Evolutionary conservation across 2,888 invertebrate species (phyloP).

Genomic region (Diaprepes abbreviatus): DNA sequence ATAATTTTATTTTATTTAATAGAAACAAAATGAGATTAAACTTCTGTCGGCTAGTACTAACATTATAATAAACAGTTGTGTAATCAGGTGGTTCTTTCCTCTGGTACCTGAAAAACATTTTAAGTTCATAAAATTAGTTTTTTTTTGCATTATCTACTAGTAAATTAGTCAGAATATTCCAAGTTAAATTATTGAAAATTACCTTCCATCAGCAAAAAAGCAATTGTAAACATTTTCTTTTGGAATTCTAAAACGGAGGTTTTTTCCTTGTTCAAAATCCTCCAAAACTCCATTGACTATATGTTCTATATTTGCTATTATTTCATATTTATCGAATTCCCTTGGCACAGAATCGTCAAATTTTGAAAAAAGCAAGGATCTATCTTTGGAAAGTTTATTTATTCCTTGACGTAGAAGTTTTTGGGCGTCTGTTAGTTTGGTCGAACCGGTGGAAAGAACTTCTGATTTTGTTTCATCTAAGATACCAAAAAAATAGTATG

Average conservation of each 20-base stretch:
- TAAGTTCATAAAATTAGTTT: slow-evolving; percentile 59
- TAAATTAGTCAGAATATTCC: too few relatives aligned
- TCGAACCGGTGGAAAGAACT: slow-evolving; percentile 45
- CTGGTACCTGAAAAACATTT: slow-evolving; percentile 53
- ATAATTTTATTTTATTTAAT: slow-evolving; percentile 56
- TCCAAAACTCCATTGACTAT: slow-evolving; percentile 67
- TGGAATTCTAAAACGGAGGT: slow-evolving; percentile 50
- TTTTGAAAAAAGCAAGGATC: slow-evolving; percentile 51
- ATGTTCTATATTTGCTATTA: slow-evolving; percentile 68
- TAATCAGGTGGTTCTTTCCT: slow-evolving; percentile 57
- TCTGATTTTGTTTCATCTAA: slow-evolving; percentile 49
- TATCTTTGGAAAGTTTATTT: slow-evolving; percentile 53
- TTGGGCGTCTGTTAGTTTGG: slow-evolving; percentile 24
- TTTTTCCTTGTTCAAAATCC: slow-evolving; percentile 62
- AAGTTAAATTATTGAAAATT: too few relatives aligned
- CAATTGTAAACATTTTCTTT: slow-evolving; percentile 69
- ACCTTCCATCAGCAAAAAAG: slow-evolving; percentile 70
- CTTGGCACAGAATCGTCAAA: slow-evolving; percentile 35
- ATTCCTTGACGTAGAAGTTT: slow-evolving; percentile 47
- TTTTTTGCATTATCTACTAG: too few relatives aligned
- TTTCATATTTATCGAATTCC: slow-evolving; percentile 54
- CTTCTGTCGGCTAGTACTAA: slow-evolving; percentile 52
- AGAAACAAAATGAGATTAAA: slow-evolving; percentile 59
- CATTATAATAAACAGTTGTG: slow-evolving; percentile 61
- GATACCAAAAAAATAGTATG: slow-evolving; percentile 12